Conservation (phyloP, 2,888 invertebrate species). For the Diogma glabrata region DNA sequence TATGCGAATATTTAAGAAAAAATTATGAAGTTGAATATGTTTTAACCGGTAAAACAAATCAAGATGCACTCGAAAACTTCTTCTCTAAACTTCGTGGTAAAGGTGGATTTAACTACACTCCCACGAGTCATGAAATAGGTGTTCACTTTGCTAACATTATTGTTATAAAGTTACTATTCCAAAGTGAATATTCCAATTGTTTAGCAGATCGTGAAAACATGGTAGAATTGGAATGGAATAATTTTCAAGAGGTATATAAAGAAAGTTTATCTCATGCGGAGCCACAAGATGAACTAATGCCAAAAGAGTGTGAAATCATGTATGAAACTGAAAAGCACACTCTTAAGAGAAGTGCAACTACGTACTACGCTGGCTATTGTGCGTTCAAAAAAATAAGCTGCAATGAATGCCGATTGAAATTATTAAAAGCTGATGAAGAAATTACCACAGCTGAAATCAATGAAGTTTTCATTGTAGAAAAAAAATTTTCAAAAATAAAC, state of each 20-base stretch:
- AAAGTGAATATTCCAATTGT: not conserved
- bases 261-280: too few species aligned
- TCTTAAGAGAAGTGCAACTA: not conserved
- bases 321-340: too few species aligned
- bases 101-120: slow-evolving; percentile 2
- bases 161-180: not conserved
- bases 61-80: slow-evolving; percentile 2
- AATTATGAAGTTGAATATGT: not conserved
- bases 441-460: not conserved
- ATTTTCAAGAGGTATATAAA: not conserved
- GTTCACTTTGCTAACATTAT: not conserved
- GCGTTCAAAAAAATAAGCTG: not conserved
- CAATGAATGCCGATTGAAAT: not conserved
- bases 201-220: not conserved
- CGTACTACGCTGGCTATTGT: not conserved
- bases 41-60: not conserved
- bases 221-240: not conserved
- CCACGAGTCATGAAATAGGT: not conserved
- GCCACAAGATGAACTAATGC: too few species aligned
- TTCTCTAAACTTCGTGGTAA: not conserved
- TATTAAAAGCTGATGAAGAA: slow-evolving; percentile 2
- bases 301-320: too few species aligned
- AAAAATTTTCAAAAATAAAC: not conserved
- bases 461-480: not conserved
- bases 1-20: not conserved